Evolutionary conservation across 2,113 vertebrate genomes (phyloP).

Genomic region (Spea multiplicata): DNA sequence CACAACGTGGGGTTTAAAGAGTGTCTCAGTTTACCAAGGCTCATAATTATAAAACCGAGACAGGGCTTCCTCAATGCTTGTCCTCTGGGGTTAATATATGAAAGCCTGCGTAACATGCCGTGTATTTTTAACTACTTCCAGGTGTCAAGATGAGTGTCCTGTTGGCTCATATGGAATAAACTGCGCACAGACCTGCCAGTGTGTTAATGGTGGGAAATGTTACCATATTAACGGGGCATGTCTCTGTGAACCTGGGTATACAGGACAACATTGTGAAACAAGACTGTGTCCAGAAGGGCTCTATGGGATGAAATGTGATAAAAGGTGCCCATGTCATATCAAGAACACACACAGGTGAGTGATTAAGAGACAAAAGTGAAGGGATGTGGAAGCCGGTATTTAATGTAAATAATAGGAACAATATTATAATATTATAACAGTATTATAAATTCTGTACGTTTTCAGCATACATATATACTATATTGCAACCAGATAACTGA

Average conservation of each 20-base stretch:
- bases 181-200: conserved; percentile 80
- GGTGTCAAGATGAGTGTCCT: conserved; percentile 91
- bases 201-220: conserved; percentile 83
- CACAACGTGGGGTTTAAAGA: too few species aligned
- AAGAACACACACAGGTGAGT: conserved; percentile 81
- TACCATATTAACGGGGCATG: conserved; percentile 86
- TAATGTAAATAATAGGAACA: too few species aligned
- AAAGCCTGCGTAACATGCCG: not conserved
- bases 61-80: too few species aligned
- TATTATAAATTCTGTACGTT: too few species aligned
- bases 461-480: too few species aligned
- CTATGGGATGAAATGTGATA: conserved; percentile 88
- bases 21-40: too few species aligned
- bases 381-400: too few species aligned
- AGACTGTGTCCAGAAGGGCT: conserved; percentile 78
- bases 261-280: conserved; percentile 77
- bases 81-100: not conserved
- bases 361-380: not conserved
- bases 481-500: too few species aligned
- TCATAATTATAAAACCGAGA: too few species aligned
- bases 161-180: conserved; percentile 77
- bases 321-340: conserved; percentile 79
- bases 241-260: conserved; percentile 85
- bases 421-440: too few species aligned
- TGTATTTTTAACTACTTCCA: conserved; percentile 51